phyloP scores from a whole-genome alignment of 92 coral and sea anemone species.

The Zoanthus solanderi region DNA sequence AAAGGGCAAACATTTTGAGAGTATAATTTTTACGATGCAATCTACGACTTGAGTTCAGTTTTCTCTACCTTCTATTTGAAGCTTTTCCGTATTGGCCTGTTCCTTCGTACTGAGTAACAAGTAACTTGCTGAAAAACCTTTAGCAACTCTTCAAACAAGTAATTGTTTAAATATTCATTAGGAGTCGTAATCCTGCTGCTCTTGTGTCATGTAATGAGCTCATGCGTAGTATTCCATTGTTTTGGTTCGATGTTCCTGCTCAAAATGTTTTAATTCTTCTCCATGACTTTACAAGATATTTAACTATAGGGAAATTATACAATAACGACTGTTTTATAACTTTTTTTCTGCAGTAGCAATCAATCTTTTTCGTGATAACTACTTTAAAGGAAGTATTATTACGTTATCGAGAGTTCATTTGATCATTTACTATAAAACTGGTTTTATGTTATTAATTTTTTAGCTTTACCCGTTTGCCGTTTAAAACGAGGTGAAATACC shows the following conservation, averaged over 20 bases:
- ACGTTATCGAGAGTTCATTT: slow-evolving; percentile 34
- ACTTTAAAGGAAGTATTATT: slow-evolving; percentile 21
- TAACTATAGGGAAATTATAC: not conserved
- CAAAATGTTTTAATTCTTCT: not conserved
- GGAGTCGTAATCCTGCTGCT: not conserved
- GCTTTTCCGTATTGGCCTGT: slow-evolving; percentile 70
- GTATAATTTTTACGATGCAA: not conserved
- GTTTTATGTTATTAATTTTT: slow-evolving; percentile 27
- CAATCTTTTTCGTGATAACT: not conserved
- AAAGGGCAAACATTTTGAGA: no score
- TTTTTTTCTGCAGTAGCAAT: not conserved
- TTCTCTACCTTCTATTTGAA: slow-evolving; percentile 56
- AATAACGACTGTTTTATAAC: not conserved
- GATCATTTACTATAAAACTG: slow-evolving; percentile 26
- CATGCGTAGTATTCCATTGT: slow-evolving; percentile 34
- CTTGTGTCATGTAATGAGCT: slow-evolving; percentile 46
- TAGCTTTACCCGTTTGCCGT: slow-evolving; percentile 26
- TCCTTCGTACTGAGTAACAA: slow-evolving; percentile 80
- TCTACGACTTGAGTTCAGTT: not conserved
- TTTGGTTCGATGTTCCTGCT: slow-evolving; percentile 7
- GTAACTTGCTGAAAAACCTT: slow-evolving; percentile 81
- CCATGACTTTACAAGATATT: not conserved
- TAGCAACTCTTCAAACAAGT: slow-evolving; percentile 48
- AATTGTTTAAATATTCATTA: slow-evolving; percentile 28
- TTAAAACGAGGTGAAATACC: slow-evolving; percentile 11